Conservation (phyloP, 2,888 invertebrate genomes). For the Cephalotes varians region DNA sequence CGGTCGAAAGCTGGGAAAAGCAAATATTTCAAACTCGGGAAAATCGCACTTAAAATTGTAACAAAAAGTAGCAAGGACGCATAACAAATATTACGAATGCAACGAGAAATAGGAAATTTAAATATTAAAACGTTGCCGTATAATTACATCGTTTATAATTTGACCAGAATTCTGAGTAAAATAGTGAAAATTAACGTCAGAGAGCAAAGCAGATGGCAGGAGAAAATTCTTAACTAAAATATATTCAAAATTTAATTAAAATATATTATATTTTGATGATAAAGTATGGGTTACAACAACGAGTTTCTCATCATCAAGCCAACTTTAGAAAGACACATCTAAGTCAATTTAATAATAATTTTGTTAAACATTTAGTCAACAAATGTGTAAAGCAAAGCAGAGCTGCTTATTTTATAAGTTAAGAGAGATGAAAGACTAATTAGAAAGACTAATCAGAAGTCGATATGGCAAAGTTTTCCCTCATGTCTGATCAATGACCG, state of each 20-base stretch:
- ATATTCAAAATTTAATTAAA: slow-evolving; percentile 19
- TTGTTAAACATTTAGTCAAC: slow-evolving; percentile 14
- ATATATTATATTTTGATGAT: neutral
- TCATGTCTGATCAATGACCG: neutral
- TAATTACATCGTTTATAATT: slow-evolving; percentile 5
- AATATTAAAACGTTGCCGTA: slow-evolving; percentile 8
- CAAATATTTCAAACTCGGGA: slow-evolving; percentile 16
- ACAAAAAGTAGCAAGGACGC: neutral
- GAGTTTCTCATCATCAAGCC: neutral
- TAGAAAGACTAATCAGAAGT: slow-evolving; percentile 32
- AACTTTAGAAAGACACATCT: slow-evolving; percentile 22
- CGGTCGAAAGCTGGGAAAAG: neutral
- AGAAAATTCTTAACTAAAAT: slow-evolving; percentile 23
- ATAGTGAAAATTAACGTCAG: slow-evolving; percentile 4
- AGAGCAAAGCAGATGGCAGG: neutral
- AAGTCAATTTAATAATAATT: slow-evolving; percentile 24
- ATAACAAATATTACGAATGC: neutral
- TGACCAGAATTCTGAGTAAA: neutral
- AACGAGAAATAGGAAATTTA: neutral
- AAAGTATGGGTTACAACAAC: neutral
- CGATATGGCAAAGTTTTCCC: neutral
- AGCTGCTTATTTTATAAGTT: slow-evolving; percentile 11
- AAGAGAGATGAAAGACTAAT: neutral
- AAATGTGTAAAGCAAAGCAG: neutral
- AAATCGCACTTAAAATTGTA: slow-evolving; percentile 8